Evolutionary conservation across 2,113 vertebrate genomes (phyloP), one percentile per base, ranked within the genome.

Genomic region (Sisor rabdophorus): DNA sequence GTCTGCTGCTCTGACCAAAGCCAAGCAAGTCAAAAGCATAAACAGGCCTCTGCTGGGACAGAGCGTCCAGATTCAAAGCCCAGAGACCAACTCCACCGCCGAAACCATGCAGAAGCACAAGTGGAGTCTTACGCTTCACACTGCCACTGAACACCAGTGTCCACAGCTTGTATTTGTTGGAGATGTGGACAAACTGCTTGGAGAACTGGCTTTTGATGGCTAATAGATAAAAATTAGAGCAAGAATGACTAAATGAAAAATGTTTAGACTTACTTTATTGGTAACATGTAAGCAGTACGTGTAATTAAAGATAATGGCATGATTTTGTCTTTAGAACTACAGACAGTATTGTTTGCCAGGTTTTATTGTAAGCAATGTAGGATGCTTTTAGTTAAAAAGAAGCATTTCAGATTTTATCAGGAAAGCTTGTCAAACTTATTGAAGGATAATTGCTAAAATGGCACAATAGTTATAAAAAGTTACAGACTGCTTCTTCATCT

Each of bases 41-140:
- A 61, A 99, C 84, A 0, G 95, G 93, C 67, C 94, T 92, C 64
- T 89, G 82, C 75, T 87, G 91, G 67, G 91, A 93, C 58, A 99
- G 92, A n/a, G 91, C 90, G 71, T 93, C 95, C 85, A 98, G 91
- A 87, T 98, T 99, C 80, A 96, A 91, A 71, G 91, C 94, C 97
- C 97, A 99, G 28, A 99, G 92, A 82, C 95, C 96, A 68, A 98
- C 90, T 1, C 97, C 97, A 10, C 93, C 92, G 79, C 96, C 97
- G 73, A 99, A 98, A 0, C 97, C 96, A 80, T 98, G 97, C 26
- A 99, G 91, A 48, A 99, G 93, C 83, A 99, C 91, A 82, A 98
- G 80, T 0, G 96, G 96, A 44, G 93, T 95, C 91, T 91, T 95
- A 80, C 81, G 75, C 44, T 91, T 87, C 56, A 80, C 10, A 56